phyloP scores from a whole-genome alignment of 1,140 invertebrate species.

The Cydia strobilella region DNA sequence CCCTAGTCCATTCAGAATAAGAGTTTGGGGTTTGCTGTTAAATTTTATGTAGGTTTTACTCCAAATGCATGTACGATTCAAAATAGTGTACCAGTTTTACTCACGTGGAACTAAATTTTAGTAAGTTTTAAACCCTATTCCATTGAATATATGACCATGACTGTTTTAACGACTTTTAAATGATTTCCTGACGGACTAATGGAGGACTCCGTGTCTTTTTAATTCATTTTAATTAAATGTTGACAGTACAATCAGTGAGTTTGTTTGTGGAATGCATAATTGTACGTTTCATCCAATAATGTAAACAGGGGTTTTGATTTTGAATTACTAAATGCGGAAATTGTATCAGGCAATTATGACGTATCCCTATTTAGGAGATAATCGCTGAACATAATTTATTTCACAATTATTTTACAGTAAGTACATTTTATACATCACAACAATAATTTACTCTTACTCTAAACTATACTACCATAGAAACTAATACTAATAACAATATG shows the following conservation, averaged over 20 bases:
- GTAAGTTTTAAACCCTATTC: not conserved
- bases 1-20: not conserved
- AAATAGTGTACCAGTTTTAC: conserved; percentile 5
- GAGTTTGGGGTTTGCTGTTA: not conserved
- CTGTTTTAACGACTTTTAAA: conserved; percentile 20
- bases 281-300: conserved; percentile 31
- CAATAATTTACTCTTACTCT: too few relatives aligned
- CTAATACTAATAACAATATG: too few relatives aligned
- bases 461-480: too few relatives aligned
- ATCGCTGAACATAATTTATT: too few relatives aligned
- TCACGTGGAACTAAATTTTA: not conserved
- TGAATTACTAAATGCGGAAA: not conserved
- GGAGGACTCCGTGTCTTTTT: conserved; percentile 34
- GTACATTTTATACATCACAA: too few relatives aligned
- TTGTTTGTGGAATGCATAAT: conserved; percentile 38
- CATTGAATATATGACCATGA: not conserved
- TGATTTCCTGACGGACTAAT: conserved; percentile 38
- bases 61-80: not conserved
- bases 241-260: conserved; percentile 48
- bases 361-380: not conserved
- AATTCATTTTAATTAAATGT: conserved; percentile 52
- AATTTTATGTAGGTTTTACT: not conserved
- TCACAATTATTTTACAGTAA: too few relatives aligned
- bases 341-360: not conserved
- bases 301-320: conserved; percentile 30